Evolutionary conservation across 2,797 vertebrate genomes (phyloP).

Genomic region (Sparidentex hasta): DNA sequence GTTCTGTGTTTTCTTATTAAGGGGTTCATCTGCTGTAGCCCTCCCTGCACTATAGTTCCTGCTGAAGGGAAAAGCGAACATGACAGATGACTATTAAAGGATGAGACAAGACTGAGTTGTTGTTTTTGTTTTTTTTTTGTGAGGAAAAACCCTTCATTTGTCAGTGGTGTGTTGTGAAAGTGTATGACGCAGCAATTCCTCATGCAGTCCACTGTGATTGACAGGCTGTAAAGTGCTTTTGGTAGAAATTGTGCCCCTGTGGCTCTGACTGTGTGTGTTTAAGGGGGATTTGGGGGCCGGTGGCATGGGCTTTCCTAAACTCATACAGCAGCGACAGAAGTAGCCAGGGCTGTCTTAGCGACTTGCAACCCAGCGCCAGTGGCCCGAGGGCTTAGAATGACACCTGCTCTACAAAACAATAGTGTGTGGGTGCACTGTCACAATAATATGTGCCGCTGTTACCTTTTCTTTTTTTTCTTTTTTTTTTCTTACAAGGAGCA

Average conservation of each 20-base stretch:
- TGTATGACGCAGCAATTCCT: constrained; percentile 67
- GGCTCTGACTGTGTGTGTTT: constrained; percentile 71
- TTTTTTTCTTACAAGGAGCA: neutral
- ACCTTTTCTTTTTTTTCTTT: constrained; percentile 1
- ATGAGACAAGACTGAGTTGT: constrained; percentile 20
- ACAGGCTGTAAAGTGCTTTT: constrained; percentile 66
- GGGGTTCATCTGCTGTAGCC: neutral
- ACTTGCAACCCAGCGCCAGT: constrained; percentile 70
- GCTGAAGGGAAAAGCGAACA: constrained; percentile 26
- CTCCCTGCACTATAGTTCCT: constrained; percentile 15
- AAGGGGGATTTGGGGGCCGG: constrained; percentile 63
- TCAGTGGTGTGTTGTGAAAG: constrained; percentile 44
- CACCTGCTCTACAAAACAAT: constrained; percentile 76
- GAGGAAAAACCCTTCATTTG: constrained; percentile 22
- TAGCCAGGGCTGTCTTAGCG: constrained; percentile 70
- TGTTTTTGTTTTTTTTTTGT: constrained; percentile 16
- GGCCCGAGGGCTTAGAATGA: constrained; percentile 74
- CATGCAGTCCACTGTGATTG: constrained; percentile 69
- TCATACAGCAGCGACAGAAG: constrained; percentile 70
- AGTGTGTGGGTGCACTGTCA: constrained; percentile 51
- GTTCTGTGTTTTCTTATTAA: no score
- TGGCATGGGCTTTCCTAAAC: constrained; percentile 72
- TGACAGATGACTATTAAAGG: constrained; percentile 10
- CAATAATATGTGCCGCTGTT: constrained; percentile 20
- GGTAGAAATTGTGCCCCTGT: constrained; percentile 70